Conservation (phyloP, 2,113 vertebrate genomes). For the Alectura lathami region DNA sequence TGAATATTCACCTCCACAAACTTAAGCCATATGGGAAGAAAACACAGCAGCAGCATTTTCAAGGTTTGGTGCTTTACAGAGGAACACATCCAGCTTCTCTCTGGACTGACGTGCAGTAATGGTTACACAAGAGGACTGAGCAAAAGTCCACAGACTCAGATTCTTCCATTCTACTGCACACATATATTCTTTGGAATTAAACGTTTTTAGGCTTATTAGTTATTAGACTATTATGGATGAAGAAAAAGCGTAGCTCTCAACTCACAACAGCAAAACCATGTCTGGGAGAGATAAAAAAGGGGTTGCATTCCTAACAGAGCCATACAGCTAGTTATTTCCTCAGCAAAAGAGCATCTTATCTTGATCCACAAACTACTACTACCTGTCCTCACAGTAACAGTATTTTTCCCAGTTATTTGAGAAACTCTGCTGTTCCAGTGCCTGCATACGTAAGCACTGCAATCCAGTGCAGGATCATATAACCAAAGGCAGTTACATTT, state of each 20-base stretch:
- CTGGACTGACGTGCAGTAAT: fast-evolving
- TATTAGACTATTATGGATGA: background rate
- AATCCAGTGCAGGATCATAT: background rate
- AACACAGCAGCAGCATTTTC: background rate
- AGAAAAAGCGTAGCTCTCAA: background rate
- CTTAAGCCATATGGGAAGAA: background rate
- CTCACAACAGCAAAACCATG: background rate
- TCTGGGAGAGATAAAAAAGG: background rate
- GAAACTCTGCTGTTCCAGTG: background rate
- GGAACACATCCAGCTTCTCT: background rate
- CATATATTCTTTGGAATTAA: background rate
- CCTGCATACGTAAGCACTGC: background rate
- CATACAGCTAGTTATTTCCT: background rate
- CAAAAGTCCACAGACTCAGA: background rate
- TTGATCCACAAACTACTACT: background rate
- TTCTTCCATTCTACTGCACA: background rate
- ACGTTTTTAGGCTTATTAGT: background rate
- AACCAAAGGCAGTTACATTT: background rate
- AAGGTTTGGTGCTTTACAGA: background rate
- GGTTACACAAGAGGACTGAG: background rate
- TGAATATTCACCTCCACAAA: background rate
- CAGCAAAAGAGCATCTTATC: background rate
- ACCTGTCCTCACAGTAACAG: background rate
- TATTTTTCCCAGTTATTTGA: background rate
- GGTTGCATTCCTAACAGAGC: background rate